Base-by-base conservation (phyloP, 1,140 invertebrate genomes). In the Tetraneura akinire region DNA sequence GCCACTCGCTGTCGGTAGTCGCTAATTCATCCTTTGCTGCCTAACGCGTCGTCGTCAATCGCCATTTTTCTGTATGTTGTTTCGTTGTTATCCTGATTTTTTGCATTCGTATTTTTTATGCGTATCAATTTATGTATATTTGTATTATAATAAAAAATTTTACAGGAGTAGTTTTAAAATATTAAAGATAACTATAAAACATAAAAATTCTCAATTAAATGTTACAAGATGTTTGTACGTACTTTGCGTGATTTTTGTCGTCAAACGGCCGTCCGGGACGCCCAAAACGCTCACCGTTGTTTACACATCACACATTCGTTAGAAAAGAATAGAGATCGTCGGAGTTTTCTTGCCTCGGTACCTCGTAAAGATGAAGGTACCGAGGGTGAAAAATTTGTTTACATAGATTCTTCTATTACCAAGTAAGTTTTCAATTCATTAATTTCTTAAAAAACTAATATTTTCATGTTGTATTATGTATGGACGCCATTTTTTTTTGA, bases 301-400 rank as follows among this genome's bases (percentile, higher is more conserved):
- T 37, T 81, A 55, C 68, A 73, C 18, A 42, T 73, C 23, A 13
- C 80, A 4, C 2, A 21, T 16, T 42, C 80, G 26, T 49, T 32
- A 0, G 62, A 70, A 14, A 81, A 81, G 32, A 68, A 76, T 11
- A 68, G 74, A 60, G 81, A 81, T 18, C 57, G 81, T 21, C 62
- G 73, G 26, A 76, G 66, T 70, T 68, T 80, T 21, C 55, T 81
- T 3, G 21, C 55, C 10, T 45, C 49, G 32, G 74, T 78, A 10
- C 49, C 49, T 14, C 26, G 18, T 16, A 45, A 60, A 13, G 90
- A 92, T 83, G 89, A 91, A 83, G 92, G 92, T 78, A 91, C 90
- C 1, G 86, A 87, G 51, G 92, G 92, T 57, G 92, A 93, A 86
- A 87, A 85, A 81, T 84, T 84, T 3, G 82, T 89, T 55, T 88